These are phyloP conservation scores for Scrobipalpa costella DNA, from an alignment of 2,888 invertebrate species.

Conservation along the genomic window DNA sequence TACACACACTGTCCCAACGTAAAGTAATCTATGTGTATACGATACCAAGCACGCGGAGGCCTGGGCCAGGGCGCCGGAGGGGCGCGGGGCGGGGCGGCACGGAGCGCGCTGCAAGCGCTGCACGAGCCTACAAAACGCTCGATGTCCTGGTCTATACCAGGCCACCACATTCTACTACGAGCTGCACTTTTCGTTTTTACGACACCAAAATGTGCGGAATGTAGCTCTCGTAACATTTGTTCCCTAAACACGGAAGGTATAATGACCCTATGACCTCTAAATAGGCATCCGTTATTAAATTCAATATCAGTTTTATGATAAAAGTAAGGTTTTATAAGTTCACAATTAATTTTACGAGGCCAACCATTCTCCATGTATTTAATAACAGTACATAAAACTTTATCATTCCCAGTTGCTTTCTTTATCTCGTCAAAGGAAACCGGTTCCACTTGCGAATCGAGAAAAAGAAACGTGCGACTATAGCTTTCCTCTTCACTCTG, in stretches of 20 bases:
- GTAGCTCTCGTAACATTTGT: constrained; percentile 3
- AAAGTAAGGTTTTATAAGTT: no score
- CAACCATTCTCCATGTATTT: no score
- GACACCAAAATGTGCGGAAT: constrained; percentile 5
- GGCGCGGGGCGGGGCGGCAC: constrained; percentile 27
- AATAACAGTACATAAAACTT: no score
- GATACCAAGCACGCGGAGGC: constrained; percentile 17
- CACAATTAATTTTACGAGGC: no score
- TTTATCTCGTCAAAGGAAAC: no score
- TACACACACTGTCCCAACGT: constrained; percentile 27
- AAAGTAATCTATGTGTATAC: constrained; percentile 35
- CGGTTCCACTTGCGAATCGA: no score
- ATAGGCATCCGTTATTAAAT: constrained; percentile 3
- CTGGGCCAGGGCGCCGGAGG: constrained; percentile 30
- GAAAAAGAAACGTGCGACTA: no score
- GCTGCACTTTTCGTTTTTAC: constrained; percentile 16
- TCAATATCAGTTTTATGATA: no score
- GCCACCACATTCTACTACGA: constrained; percentile 14
- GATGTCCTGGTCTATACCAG: no score
- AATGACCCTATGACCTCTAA: constrained; percentile 10
- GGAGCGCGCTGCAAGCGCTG: constrained; percentile 26
- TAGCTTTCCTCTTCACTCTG: no score
- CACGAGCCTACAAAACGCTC: constrained; percentile 18
- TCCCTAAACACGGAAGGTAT: constrained; percentile 12
- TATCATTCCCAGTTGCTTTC: no score